Conservation (phyloP, 2,113 vertebrate genomes). For the Pteruthius melanotis region DNA sequence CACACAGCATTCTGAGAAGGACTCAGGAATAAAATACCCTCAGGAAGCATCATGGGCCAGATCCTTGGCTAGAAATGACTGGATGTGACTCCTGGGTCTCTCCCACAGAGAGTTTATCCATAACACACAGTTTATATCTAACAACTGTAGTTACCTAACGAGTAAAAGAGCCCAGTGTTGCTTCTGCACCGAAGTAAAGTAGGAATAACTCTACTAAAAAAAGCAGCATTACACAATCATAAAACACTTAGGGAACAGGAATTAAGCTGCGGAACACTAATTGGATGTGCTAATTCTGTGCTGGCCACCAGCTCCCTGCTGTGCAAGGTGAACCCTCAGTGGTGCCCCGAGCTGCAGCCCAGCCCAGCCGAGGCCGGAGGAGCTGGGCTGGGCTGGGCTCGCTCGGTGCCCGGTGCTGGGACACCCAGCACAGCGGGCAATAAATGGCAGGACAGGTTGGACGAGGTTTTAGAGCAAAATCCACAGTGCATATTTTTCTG, state of each 20-base stretch:
- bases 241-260: not conserved
- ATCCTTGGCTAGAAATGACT: accelerated
- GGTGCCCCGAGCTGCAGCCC: not conserved
- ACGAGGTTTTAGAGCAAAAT: not conserved
- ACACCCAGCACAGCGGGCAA: not conserved
- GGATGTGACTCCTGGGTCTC: not conserved
- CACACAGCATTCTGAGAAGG: not conserved
- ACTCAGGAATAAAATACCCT: not conserved
- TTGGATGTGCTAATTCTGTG: conserved; percentile 4
- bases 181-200: not conserved
- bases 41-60: not conserved
- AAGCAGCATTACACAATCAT: not conserved
- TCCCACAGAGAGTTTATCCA: not conserved
- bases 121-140: not conserved
- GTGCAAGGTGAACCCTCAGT: not conserved
- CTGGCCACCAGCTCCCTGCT: accelerated
- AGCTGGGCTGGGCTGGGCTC: not conserved
- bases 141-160: not conserved
- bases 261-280: not conserved
- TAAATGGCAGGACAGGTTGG: accelerated
- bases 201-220: not conserved
- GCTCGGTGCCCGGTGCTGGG: accelerated
- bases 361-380: not conserved
- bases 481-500: accelerated
- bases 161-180: not conserved